These are phyloP conservation scores for Noctua fimbriata DNA, from an alignment of 2,888 invertebrate species.

Conservation along the genomic window DNA sequence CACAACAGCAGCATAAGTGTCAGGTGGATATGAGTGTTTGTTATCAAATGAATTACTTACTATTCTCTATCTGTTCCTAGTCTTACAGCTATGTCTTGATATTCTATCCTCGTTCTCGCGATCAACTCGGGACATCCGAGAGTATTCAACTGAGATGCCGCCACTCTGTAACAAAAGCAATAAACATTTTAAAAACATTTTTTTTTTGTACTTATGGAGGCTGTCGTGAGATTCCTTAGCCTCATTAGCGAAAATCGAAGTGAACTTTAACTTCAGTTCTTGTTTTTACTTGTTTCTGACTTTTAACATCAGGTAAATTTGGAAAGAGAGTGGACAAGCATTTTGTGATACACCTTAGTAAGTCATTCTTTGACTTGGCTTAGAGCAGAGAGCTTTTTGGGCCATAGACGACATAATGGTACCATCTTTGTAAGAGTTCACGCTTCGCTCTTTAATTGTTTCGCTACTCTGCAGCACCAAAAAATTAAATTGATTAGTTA, in stretches of 20 bases:
- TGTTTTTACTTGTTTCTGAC: not conserved
- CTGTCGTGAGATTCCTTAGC: not conserved
- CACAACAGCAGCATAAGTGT: not conserved
- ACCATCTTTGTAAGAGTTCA: not conserved
- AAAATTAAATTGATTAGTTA: not conserved
- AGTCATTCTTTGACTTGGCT: not conserved
- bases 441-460: not conserved
- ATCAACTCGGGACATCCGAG: slow-evolving; percentile 99
- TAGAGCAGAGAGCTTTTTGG: not conserved
- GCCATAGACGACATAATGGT: not conserved
- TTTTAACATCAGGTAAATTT: not conserved
- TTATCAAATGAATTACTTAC: slow-evolving; percentile 91
- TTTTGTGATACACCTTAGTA: not conserved
- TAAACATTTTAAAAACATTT: not conserved
- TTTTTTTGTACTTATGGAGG: not conserved
- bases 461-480: not conserved
- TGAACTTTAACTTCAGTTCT: too few relatives aligned
- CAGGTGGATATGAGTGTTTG: not conserved
- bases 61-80: slow-evolving; percentile 98
- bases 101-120: slow-evolving; percentile 97
- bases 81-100: slow-evolving; percentile 98
- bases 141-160: slow-evolving; percentile 98
- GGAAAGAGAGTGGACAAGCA: not conserved
- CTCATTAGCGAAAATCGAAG: not conserved
- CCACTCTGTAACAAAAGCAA: slow-evolving; percentile 92